Evolutionary conservation across 1,140 invertebrate genomes (phyloP), one percentile per base, ranked within the genome.

Genomic region (Plectrocnemia conspersa): DNA sequence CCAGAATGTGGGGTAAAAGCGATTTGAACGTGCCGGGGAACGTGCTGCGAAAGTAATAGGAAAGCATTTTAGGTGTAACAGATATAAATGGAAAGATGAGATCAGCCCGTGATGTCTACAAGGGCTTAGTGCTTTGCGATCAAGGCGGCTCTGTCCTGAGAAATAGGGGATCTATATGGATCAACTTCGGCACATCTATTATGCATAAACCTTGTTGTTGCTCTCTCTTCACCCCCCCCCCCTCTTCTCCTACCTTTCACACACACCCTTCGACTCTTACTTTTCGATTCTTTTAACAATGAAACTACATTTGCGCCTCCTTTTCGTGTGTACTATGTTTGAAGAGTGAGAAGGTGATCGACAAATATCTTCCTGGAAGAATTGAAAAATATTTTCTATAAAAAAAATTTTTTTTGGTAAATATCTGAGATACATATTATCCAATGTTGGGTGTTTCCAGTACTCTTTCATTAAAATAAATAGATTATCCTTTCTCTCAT

Each of bases 11-110:
- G 13, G 38, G 15, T 33, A 32, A 29, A 25, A 44, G 25, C 52
- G 25, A 46, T 36, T 46, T 47, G 24, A 47, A 3, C 44, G 25
- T 27, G 16, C 18, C 35, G 24, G 38, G n/a, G 16, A 52, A 45
- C 47, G 55, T 52, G 27, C 55, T 36, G 13, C 15, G 25, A 45
- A 57, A 57, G 47, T 50, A 52, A 57, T 57, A 57, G 38, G 47
- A 35, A 44, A 57, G 27, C 54, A 35, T 56, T 56, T 56, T 36
- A 33, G 36, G 46, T 50, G 36, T 52, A 57, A 57, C 55, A 52
- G 55, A 57, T 45, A 57, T 57, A 57, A 57, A 57, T 57, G 55
- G 55, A 50, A 45, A 52, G 55, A 57, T 52, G 55, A 44, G 48
- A 57, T 35, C 55, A 32, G 23, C 35, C 13, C n/a, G 22, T 13